A percentile compares a stretch with the other conserved stretches of the same genome.
Evolutionary conservation across 2,888 invertebrate species (phyloP).

Genomic region (Craniophora ligustri): DNA sequence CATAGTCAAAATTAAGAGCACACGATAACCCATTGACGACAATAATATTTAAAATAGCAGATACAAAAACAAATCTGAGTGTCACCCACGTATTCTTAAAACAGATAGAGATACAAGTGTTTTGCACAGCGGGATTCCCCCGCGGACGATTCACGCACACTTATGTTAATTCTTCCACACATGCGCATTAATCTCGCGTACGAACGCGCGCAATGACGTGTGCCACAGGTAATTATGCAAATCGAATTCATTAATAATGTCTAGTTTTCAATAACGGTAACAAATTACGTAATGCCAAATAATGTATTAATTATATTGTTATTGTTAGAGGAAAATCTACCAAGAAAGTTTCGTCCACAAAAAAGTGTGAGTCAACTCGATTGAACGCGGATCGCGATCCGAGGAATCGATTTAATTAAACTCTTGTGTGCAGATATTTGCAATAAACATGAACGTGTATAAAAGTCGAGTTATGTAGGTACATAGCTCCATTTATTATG

Average conservation of each 20-base stretch:
- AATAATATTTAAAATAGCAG: constrained; percentile 9
- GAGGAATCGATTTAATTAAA: constrained; percentile 3
- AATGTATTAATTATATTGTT: constrained; percentile 17
- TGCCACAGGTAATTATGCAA: constrained; percentile 58
- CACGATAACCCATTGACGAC: constrained; percentile 7
- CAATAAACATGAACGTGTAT: constrained; percentile 1
- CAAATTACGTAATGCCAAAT: constrained; percentile 32
- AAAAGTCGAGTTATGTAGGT: constrained; percentile 8
- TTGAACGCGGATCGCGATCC: neutral
- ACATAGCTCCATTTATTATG: constrained; percentile 4
- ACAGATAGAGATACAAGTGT: constrained; percentile 40
- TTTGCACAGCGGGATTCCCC: constrained; percentile 79
- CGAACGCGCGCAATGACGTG: constrained; percentile 34
- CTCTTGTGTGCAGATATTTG: neutral
- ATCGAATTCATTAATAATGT: constrained; percentile 57
- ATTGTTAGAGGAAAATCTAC: constrained; percentile 20
- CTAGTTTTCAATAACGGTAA: constrained; percentile 61
- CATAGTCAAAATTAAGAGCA: neutral
- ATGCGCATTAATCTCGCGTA: constrained; percentile 2
- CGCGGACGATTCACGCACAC: constrained; percentile 52
- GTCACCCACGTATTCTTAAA: constrained; percentile 53
- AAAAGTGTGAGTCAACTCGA: constrained; percentile 11
- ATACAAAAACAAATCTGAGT: constrained; percentile 17
- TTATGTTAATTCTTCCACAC: constrained; percentile 31
- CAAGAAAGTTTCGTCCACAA: constrained; percentile 5